Percentiles rank a stretch among this genome's conserved stretches.
These are phyloP conservation scores for Bactericera cockerelli DNA, from an alignment of 1,140 invertebrate species.

Conservation along the genomic window DNA sequence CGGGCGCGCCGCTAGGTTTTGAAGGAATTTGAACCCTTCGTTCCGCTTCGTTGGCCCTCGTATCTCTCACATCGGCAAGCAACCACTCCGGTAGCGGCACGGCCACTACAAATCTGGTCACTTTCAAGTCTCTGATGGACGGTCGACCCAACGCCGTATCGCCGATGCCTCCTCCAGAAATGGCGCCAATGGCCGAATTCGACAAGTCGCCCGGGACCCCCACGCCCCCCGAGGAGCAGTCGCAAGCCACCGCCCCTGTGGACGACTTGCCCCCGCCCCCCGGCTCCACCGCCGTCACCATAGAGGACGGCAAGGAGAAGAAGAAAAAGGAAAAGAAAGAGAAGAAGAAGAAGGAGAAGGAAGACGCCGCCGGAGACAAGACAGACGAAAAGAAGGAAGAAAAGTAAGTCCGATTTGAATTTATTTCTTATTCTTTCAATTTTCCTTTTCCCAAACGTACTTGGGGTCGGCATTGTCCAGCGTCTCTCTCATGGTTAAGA, in stretches of 20 bases:
- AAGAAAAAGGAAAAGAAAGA: background rate
- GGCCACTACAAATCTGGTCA: background rate
- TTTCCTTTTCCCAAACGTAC: too few relatives aligned
- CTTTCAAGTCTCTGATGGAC: slow-evolving; percentile 1
- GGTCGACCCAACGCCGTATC: slow-evolving; percentile 13
- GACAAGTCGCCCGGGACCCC: slow-evolving; percentile 17
- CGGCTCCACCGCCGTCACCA: slow-evolving; percentile 1
- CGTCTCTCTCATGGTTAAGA: too few relatives aligned
- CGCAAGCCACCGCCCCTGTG: slow-evolving; percentile 14
- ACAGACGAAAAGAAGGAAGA: background rate
- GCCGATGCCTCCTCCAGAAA: slow-evolving; percentile 14
- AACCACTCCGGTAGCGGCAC: background rate
- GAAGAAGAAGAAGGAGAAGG: background rate
- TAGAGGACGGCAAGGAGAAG: background rate
- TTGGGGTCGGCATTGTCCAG: too few relatives aligned
- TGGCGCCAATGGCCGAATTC: slow-evolving; percentile 19
- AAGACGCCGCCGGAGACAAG: background rate
- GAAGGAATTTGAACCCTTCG: background rate
- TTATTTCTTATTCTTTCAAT: too few relatives aligned
- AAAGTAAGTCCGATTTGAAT: slow-evolving; percentile 7
- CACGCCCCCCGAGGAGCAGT: slow-evolving; percentile 13
- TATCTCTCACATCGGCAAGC: background rate
- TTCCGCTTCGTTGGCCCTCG: background rate
- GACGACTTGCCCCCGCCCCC: slow-evolving; percentile 16
- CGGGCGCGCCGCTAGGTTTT: background rate